Percentiles rank a stretch among this genome's conserved stretches.
Evolutionary conservation across 2,888 invertebrate genomes (phyloP).

Genomic region (Hololepta plana): DNA sequence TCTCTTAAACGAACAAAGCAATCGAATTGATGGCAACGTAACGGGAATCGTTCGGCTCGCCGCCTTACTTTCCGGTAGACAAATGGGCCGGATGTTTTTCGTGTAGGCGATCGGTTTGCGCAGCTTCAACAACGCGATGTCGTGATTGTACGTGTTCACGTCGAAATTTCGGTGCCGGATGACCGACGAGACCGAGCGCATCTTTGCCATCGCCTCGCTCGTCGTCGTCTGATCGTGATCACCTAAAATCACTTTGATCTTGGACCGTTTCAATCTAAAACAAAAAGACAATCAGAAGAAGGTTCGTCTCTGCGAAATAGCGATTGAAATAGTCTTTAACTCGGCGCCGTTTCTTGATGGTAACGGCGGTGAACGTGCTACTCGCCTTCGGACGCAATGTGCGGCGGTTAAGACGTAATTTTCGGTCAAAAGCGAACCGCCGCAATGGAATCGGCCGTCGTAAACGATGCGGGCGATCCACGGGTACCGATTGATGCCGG

Average conservation of each 20-base stretch:
- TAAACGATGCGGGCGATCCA: slow-evolving; percentile 78
- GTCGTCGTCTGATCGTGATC: slow-evolving; percentile 72
- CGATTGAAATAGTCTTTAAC: too few relatives aligned
- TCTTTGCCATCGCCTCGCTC: slow-evolving; percentile 59
- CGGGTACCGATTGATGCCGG: slow-evolving; percentile 67
- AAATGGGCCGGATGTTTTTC: slow-evolving; percentile 58
- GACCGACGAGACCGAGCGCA: slow-evolving; percentile 62
- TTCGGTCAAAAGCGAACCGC: slow-evolving; percentile 63
- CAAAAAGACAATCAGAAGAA: too few relatives aligned
- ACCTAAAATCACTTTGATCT: slow-evolving; percentile 65
- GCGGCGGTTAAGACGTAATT: slow-evolving; percentile 78
- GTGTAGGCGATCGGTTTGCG: slow-evolving; percentile 61
- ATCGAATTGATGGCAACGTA: not conserved
- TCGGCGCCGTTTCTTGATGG: too few relatives aligned
- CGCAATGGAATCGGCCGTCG: slow-evolving; percentile 78
- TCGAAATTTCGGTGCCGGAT: slow-evolving; percentile 70
- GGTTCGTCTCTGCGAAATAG: too few relatives aligned
- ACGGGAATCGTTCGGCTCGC: slow-evolving; percentile 3
- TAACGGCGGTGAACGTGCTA: slow-evolving; percentile 8
- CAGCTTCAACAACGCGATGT: slow-evolving; percentile 60
- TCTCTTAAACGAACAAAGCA: slow-evolving; percentile 22
- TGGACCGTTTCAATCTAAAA: slow-evolving; percentile 55
- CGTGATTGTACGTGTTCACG: slow-evolving; percentile 71
- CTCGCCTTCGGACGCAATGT: slow-evolving; percentile 65
- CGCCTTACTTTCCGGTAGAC: slow-evolving; percentile 39